Percentiles rank a stretch among this genome's conserved stretches.
Conservation (phyloP, 2,888 invertebrate genomes). For the Troides helena region DNA sequence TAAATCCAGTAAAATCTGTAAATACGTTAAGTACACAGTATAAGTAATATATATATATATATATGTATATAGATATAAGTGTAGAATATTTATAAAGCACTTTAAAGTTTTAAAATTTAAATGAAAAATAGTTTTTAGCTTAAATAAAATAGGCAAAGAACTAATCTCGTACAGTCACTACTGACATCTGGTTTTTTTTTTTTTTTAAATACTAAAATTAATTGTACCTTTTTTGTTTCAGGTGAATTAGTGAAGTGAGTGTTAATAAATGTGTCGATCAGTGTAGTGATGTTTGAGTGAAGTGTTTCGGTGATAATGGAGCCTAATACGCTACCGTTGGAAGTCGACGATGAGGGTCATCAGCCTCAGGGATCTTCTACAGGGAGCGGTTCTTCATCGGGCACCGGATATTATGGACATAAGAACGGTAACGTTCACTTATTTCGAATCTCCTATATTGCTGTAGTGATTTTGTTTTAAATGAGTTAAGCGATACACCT, state of each 20-base stretch:
- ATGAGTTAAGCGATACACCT: no score
- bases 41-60: no score
- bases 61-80: no score
- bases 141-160: neutral
- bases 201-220: neutral
- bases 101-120: no score
- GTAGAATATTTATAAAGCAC: no score
- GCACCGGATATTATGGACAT: slow-evolving; percentile 70
- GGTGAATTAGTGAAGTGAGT: slow-evolving; percentile 20
- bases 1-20: no score
- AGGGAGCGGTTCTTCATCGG: slow-evolving; percentile 71
- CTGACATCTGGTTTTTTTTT: neutral
- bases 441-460: no score
- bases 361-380: slow-evolving; percentile 70
- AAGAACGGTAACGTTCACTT: slow-evolving; percentile 60
- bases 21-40: no score
- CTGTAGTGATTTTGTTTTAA: no score
- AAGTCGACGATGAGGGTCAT: slow-evolving; percentile 64
- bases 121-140: neutral
- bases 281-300: slow-evolving; percentile 36
- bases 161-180: neutral
- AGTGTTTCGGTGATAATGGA: slow-evolving; percentile 54
- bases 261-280: slow-evolving; percentile 21
- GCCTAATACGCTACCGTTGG: slow-evolving; percentile 56
- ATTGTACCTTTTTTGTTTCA: slow-evolving; percentile 7